Evolutionary conservation across 64 coral and sea anemone species (phyloP), one percentile per base, ranked within the genome.

Genomic region (Acropora yongei): DNA sequence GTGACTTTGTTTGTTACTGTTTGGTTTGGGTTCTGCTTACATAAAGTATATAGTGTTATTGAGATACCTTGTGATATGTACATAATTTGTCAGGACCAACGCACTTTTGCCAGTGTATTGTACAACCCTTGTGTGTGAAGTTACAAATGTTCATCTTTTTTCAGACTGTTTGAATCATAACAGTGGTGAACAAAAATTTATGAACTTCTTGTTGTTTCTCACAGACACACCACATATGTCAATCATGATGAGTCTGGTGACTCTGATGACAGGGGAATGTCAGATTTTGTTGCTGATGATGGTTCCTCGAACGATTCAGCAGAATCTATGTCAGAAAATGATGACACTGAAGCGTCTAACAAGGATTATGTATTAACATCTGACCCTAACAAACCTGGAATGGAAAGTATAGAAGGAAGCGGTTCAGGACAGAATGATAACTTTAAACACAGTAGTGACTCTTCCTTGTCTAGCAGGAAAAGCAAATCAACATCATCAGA

Each of bases 221-320:
- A 2, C 44, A 98, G 96, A 55, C 75, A 86, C 3, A 88, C 93
- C 49, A 90, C 93, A 4, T 98, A 98, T 95, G 94, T 90, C 6
- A 87, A 91, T 73, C 94, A 93, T 7, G 87, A 58, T 83, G 91
- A 78, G 61, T 75, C 76, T n/a, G 68, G 88, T 81, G 88, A 90
- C 48, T 66, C 41, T 55, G 90, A 91, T 65, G 96, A 96, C 16
- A 90, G 84, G 79, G 89, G 95, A 74, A 42, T 98, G 88, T 98
- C 96, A 60, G 93, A 96, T 85, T 98, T 98, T 47, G 96, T 98
- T 39, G 78, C 87, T 79, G 96, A 98, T 93, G 76, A 72, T 88
- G 92, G 80, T 55, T 78, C 58, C 46, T 13, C 47, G 5, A 80
- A 87, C 68, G 73, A 88, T 2, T 77, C 89, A 3, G 20, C 78